Evolutionary conservation across 2,113 vertebrate genomes (phyloP), one percentile per base, ranked within the genome.

Genomic region (Marmota flaviventris): DNA sequence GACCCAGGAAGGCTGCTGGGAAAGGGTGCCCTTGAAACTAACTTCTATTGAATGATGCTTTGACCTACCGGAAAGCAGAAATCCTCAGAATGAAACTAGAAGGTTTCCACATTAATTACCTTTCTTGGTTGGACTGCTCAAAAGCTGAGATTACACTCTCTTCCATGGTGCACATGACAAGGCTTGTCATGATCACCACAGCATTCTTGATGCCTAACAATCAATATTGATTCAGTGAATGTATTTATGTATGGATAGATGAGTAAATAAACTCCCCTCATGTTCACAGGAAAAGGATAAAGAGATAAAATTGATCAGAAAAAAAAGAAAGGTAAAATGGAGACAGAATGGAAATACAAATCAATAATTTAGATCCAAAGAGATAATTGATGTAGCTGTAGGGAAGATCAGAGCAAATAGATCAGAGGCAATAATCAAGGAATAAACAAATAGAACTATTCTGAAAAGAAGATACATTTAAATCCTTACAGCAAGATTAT

Each of bases 41-140:
- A 82, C 1, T 25, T 92, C 32, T 45, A 32, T 76, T 7, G 34
- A 25, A 65, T 48, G 69, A 39, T 67, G 39, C 51, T 85, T 89
- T 85, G 89, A 65, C 42, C 78, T 51, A n/a, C 13, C 75, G 76
- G 34, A 85, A 81, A 67, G 53, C 51, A 89, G 58, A 93, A 85
- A 89, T 93, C 32, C 53, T 92, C 88, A 67, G 77, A 63, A 79
- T 51, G 34, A 82, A 93, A 77, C 76, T 77, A 89, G 84, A 45
- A 87, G 86, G 5, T 6, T 90, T 95, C 79, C 42, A 75, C 73
- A 29, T 85, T 11, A 34, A 24, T 58, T 58, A 22, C 56, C 24
- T 63, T 63, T 10, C 25, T 18, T 63, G 61, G 70, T 58, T 70
- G 85, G 39, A 82, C 9, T 79, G 77, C 72, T 92, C 56, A 27